A percentile compares a stretch with the other conserved stretches of the same genome.
phyloP scores from a whole-genome alignment of 2,797 vertebrate genomes.

The Thalassophryne amazonica region DNA sequence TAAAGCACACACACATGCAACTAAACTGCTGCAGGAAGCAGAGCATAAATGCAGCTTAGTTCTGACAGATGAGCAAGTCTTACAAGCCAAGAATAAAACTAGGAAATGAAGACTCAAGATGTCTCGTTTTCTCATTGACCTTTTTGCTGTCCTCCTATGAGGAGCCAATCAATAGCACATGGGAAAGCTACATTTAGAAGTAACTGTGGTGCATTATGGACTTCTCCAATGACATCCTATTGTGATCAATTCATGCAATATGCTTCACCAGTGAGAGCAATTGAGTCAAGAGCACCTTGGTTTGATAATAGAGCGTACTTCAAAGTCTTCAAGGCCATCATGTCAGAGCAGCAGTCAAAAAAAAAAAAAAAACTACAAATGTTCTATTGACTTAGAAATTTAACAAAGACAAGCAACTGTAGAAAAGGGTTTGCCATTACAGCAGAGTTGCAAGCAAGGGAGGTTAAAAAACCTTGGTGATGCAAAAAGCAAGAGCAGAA shows the following conservation, averaged over 20 bases:
- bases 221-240: conserved; percentile 49
- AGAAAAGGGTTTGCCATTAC: conserved; percentile 38
- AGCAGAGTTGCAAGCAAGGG: conserved; percentile 52
- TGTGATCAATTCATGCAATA: conserved; percentile 29
- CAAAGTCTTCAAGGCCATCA: conserved; percentile 18
- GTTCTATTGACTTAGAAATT: conserved; percentile 12
- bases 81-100: conserved; percentile 73
- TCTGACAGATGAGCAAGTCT: conserved; percentile 63
- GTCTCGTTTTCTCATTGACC: conserved; percentile 67
- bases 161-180: conserved; percentile 59
- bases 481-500: conserved; percentile 56
- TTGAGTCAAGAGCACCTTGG: background rate
- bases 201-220: conserved; percentile 29
- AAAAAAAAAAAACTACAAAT: conserved; percentile 9
- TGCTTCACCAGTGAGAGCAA: background rate
- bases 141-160: conserved; percentile 46
- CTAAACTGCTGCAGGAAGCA: conserved; percentile 54
- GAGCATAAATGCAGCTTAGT: conserved; percentile 49
- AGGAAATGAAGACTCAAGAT: conserved; percentile 69
- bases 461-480: conserved; percentile 45
- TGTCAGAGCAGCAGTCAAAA: conserved; percentile 3
- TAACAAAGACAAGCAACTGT: conserved; percentile 12
- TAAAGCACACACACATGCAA: background rate
- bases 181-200: conserved; percentile 62
- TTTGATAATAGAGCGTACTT: conserved; percentile 25